Base-by-base conservation (phyloP, 2,797 vertebrate genomes). In the Pseudochromis fuscus region DNA sequence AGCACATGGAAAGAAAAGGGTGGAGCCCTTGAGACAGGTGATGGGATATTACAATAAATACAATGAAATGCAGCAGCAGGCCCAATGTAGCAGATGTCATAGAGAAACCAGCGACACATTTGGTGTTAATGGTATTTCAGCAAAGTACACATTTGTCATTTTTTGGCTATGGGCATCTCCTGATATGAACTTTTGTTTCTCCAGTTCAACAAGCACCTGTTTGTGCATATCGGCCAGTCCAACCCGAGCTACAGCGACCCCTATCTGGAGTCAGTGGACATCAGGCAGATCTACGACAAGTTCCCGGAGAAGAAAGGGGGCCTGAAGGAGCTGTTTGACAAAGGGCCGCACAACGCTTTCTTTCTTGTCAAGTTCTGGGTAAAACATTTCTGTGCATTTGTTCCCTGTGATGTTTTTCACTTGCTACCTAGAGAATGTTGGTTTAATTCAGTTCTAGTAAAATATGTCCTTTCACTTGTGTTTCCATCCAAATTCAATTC, bases 351-450 rank as follows among this genome's bases (percentile, higher is more conserved):
- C 66, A 96, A 96, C 11, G 95, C 96, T 42, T 99, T 99, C 92
- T 99, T 98, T 87, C 95, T 99, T 1, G 96, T 98, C 83, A 99
- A 98, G 89, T 99, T 98, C 92, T 98, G 97, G 97, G 97, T 98
- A 93, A 96, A 95, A 23, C 12, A 37, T 15, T 21, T 44, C 35
- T 37, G 33, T 35, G 11, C 33, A 8, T 19, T 42, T 42, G n/a
- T n/a, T n/a, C 31, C 12, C 12, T 12, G 10, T 19, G 16, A 16
- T 21, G 25, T 50, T 31, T 53, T 53, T 2, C 8, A 46, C 6
- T n/a, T 10, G 0, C 25, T 21, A 7, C 9, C 37, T 46, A 25
- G 5, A 18, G 35, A 67, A 37, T 10, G 1, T 23, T 18, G 19
- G 40, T 42, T 42, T 8, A 42, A 5, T 42, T 42, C 40, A 30